Conservation (phyloP, 2,888 invertebrate genomes). For the Eristalis tenax region DNA sequence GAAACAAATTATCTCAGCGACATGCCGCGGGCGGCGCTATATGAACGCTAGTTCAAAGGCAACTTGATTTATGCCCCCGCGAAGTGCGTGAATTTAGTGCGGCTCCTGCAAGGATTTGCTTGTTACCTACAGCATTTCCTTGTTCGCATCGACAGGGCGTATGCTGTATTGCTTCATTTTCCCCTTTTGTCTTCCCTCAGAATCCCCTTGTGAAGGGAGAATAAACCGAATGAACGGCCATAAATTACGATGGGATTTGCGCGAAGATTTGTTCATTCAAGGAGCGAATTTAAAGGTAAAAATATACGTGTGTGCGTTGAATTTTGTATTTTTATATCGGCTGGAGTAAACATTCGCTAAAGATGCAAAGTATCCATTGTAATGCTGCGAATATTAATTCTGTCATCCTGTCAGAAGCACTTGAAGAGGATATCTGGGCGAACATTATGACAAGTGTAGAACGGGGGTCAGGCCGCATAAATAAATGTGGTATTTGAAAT, state of each 20-base stretch:
- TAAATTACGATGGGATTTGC: neutral
- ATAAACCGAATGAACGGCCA: neutral
- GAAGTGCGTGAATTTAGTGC: conserved; percentile 29
- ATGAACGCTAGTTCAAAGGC: conserved; percentile 14
- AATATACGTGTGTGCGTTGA: neutral
- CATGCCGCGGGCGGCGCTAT: neutral
- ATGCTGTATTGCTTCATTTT: neutral
- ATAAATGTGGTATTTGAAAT: neutral
- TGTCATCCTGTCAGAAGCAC: neutral
- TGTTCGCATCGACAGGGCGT: neutral
- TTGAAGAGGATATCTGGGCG: neutral
- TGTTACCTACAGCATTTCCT: neutral
- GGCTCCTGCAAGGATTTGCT: neutral
- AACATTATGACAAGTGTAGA: neutral
- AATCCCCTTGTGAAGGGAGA: neutral
- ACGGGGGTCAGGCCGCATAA: neutral
- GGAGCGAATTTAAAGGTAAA: neutral
- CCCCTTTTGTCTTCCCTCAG: neutral
- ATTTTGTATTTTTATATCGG: neutral
- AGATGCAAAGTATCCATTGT: conserved; percentile 33
- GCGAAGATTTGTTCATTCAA: neutral
- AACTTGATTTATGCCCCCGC: conserved; percentile 28
- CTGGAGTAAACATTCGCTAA: conserved; percentile 2
- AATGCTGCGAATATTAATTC: conserved; percentile 34
- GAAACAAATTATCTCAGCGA: neutral